Conservation (phyloP, 2,888 invertebrate species). For the Catocala nupta region DNA sequence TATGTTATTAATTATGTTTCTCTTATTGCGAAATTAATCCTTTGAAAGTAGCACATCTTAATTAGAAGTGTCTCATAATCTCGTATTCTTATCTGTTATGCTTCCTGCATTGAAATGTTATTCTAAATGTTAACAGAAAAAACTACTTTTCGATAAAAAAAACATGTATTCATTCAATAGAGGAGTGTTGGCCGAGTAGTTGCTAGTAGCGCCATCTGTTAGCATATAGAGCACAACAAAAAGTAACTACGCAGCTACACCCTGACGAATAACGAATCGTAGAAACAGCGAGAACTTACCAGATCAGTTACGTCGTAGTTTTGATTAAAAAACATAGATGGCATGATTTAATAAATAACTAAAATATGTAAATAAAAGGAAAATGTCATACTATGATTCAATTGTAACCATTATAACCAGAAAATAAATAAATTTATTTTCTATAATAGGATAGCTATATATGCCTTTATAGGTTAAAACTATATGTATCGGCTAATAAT, state of each 20-base stretch:
- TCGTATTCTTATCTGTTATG: not conserved
- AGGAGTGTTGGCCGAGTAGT: not conserved
- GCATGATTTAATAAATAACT: not conserved
- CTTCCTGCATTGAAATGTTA: constrained; percentile 1
- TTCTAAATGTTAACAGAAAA: not conserved
- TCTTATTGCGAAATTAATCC: too few relatives aligned
- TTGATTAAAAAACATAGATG: constrained; percentile 11
- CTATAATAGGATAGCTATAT: too few relatives aligned
- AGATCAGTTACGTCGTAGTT: not conserved
- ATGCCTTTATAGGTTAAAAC: too few relatives aligned
- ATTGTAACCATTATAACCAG: too few relatives aligned
- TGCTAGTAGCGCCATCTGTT: constrained; percentile 32
- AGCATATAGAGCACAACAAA: not conserved
- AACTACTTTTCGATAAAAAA: not conserved
- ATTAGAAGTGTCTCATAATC: constrained; percentile 2
- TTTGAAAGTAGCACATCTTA: not conserved
- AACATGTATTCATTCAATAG: not conserved
- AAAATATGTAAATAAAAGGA: too few relatives aligned
- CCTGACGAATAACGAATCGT: not conserved
- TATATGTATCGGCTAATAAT: too few relatives aligned
- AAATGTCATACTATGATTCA: too few relatives aligned
- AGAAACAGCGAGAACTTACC: not conserved
- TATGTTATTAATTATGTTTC: too few relatives aligned
- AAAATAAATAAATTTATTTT: too few relatives aligned
- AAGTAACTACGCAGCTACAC: not conserved